Conservation (phyloP, 2,888 invertebrate genomes). For the Nomada lathburiana region DNA sequence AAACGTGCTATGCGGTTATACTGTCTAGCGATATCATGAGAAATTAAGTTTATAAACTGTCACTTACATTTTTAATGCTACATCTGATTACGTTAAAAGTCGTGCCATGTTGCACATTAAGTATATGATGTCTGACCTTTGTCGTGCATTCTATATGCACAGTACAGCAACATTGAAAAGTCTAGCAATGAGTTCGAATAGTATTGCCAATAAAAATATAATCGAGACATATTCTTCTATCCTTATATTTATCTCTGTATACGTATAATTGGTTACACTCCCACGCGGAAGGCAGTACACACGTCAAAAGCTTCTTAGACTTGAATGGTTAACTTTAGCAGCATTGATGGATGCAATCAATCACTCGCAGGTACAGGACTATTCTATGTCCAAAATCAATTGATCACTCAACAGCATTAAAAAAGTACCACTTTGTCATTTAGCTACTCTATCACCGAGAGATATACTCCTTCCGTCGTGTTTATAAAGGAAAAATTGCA, state of each 20-base stretch:
- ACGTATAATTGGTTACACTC: no score
- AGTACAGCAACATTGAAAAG: no score
- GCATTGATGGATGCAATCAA: neutral
- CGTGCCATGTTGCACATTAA: neutral
- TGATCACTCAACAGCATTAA: neutral
- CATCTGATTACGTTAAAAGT: neutral
- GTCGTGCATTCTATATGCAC: neutral
- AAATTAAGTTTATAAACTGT: constrained; percentile 2
- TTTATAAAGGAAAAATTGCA: no score
- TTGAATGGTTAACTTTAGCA: neutral
- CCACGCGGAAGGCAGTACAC: no score
- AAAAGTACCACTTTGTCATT: neutral
- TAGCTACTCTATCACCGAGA: no score
- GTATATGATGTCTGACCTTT: neutral
- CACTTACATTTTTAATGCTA: neutral
- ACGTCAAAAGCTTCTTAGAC: no score
- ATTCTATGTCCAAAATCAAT: neutral
- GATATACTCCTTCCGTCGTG: no score
- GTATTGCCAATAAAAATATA: no score
- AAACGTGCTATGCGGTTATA: neutral
- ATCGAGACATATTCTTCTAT: no score
- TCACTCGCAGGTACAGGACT: no score
- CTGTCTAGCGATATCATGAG: neutral
- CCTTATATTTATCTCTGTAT: no score
- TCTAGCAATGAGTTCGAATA: no score